Evolutionary conservation across 1,140 invertebrate species (phyloP), one percentile per base, ranked within the genome.

Genomic region (Zaprionus inermis): DNA sequence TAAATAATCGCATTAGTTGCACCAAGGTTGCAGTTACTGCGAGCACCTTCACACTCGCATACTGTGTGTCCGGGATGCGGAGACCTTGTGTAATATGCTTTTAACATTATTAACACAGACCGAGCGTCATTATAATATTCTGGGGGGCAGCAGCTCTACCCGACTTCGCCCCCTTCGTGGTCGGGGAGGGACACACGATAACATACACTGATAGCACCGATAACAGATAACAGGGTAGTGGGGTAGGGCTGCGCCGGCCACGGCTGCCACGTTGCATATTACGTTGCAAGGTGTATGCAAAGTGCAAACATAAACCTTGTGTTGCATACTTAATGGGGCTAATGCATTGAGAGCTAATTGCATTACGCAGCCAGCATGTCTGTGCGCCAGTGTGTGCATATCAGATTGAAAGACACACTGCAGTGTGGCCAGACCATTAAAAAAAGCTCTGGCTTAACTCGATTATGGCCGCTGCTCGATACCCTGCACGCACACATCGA

Each of bases 311-410:
- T 84, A 75, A 77, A 72, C 71, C 72, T 86, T 83, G 69, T 78
- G 75, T 86, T 90, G 86, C 86, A 90, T 90, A 83, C 79, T 75
- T 88, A 90, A 90, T 90, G 58, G 86, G 79, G 70, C 72, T 81
- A 89, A 84, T 89, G 78, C 77, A 82, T 73, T 67, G 77, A 59
- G 64, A 52, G 79, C 76, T 90, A 90, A 90, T 90, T 90, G 79
- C 75, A 90, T 90, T 90, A 77, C 51, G 44, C 34, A 67, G 58
- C 36, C 74, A 41, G 18, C 24, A 38, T 28, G 54, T 59, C 46
- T 36, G 60, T 32, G 52, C 59, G 46, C 52, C 38, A 67, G 57
- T 54, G 56, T 59, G 57, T 41, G 55, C 18, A 22, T 69, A 41
- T 36, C 28, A 34, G 30, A 28, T 58, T 52, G 16, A 22, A 54